Conservation (phyloP, 1,140 invertebrate species). For the Neomicropteryx cornuta region DNA sequence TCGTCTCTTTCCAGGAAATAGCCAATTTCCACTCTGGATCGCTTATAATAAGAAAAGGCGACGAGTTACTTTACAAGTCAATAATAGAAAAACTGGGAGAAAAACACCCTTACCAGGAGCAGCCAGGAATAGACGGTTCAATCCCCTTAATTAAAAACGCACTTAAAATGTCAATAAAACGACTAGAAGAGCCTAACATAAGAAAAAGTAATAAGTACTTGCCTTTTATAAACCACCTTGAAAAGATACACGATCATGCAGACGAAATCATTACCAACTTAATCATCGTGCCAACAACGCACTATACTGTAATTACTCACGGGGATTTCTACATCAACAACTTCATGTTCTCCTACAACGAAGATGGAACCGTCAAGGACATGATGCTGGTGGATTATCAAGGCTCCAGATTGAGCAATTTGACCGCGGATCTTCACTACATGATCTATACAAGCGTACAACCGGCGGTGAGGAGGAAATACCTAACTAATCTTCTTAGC, state of each 20-base stretch:
- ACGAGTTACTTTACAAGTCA: too few relatives aligned
- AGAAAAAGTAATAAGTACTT: too few relatives aligned
- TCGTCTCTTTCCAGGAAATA: too few relatives aligned
- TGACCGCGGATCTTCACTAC: conserved; percentile 23
- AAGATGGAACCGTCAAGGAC: conserved; percentile 10
- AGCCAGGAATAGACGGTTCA: too few relatives aligned
- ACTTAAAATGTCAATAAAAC: too few relatives aligned
- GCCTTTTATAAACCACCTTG: conserved; percentile 6
- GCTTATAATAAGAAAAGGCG: too few relatives aligned
- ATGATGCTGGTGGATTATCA: conserved; percentile 31
- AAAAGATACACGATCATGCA: conserved; percentile 3
- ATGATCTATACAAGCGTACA: conserved; percentile 26
- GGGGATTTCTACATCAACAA: conserved; percentile 37
- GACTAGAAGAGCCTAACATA: too few relatives aligned
- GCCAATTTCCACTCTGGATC: too few relatives aligned
- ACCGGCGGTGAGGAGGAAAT: conserved; percentile 16
- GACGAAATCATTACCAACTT: conserved; percentile 4
- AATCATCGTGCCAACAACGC: neutral
- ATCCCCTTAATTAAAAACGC: too few relatives aligned
- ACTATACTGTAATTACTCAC: conserved; percentile 21
- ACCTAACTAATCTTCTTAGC: conserved; percentile 21
- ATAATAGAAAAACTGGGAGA: too few relatives aligned
- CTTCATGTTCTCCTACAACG: conserved; percentile 24
- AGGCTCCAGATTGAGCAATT: conserved; percentile 20
- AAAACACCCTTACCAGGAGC: too few relatives aligned